These are phyloP conservation scores for Drosophila nebulosa DNA, from an alignment of 1,140 invertebrate genomes.

Conservation along the genomic window DNA sequence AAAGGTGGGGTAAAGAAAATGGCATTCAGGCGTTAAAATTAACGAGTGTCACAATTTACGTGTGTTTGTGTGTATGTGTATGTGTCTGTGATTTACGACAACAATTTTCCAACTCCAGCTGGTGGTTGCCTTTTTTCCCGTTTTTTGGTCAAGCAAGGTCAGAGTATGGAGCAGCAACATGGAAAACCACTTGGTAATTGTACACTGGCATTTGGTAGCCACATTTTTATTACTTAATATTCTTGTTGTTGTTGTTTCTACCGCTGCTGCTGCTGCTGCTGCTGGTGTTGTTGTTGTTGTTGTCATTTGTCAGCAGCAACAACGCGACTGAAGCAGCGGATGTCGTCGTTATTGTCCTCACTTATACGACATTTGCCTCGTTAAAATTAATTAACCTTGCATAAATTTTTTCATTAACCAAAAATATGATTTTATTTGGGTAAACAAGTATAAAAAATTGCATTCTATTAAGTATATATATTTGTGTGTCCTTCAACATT, in stretches of 20 bases:
- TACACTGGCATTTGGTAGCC: constrained; percentile 48
- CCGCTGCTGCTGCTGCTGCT: neutral
- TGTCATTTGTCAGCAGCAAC: constrained; percentile 41
- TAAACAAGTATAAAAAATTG: constrained; percentile 10
- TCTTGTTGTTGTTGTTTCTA: constrained; percentile 48
- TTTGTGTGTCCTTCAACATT: neutral
- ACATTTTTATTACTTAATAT: constrained; percentile 55
- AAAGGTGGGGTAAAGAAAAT: neutral
- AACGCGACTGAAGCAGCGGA: neutral
- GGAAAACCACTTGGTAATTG: constrained; percentile 54
- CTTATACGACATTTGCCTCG: constrained; percentile 23
- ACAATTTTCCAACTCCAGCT: constrained; percentile 55
- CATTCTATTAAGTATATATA: neutral
- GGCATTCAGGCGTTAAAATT: constrained; percentile 47
- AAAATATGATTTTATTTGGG: constrained; percentile 34
- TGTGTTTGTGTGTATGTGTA: constrained; percentile 12
- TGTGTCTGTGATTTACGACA: constrained; percentile 47
- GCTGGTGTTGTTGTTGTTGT: constrained; percentile 38
- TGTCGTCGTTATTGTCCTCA: constrained; percentile 19
- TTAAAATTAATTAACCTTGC: constrained; percentile 59
- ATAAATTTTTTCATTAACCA: constrained; percentile 56
- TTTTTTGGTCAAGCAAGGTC: constrained; percentile 37
- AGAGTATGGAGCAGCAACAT: constrained; percentile 21
- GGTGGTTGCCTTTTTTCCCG: constrained; percentile 29
- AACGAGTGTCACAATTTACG: constrained; percentile 56